A percentile compares a stretch with the other conserved stretches of the same genome.
phyloP scores from a whole-genome alignment of 2,113 vertebrate species.

The Erpornis zantholeuca region DNA sequence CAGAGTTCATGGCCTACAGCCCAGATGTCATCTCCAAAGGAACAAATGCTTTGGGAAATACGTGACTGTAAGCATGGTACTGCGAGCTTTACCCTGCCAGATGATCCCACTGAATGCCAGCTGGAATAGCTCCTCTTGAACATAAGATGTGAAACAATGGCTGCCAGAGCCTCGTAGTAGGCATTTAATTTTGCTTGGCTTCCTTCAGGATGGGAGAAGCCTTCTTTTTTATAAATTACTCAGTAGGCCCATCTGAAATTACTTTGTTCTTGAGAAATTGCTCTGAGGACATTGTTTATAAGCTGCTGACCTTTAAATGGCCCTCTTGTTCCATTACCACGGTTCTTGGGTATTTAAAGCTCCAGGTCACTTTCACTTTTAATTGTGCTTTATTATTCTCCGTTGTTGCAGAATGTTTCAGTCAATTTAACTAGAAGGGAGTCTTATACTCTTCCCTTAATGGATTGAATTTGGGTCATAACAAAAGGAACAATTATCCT shows the following conservation, averaged over 20 bases:
- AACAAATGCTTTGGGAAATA: neutral
- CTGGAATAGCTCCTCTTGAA: neutral
- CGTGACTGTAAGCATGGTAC: neutral
- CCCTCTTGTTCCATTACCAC: conserved; percentile 63
- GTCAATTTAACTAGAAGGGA: conserved; percentile 70
- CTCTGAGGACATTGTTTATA: conserved; percentile 50
- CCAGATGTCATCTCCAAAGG: neutral
- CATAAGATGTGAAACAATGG: neutral
- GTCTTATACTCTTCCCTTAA: conserved; percentile 51
- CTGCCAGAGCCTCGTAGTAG: neutral
- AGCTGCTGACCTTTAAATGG: conserved; percentile 65
- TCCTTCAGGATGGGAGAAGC: neutral
- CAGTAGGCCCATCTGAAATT: neutral
- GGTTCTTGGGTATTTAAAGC: conserved; percentile 51
- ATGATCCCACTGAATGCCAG: neutral
- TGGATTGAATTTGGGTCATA: conserved; percentile 64
- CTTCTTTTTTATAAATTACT: conserved; percentile 5
- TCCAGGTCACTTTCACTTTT: conserved; percentile 71
- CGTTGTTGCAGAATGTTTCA: conserved; percentile 66
- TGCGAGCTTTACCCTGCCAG: neutral
- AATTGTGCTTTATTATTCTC: conserved; percentile 74
- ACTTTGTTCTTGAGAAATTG: conserved; percentile 23
- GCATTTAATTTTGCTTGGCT: conserved; percentile 21
- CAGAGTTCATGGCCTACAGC: neutral
- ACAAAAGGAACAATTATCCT: conserved; percentile 61